Evolutionary conservation across 1,140 invertebrate genomes (phyloP), one percentile per base, ranked within the genome.

Genomic region (Theocolax elegans): DNA sequence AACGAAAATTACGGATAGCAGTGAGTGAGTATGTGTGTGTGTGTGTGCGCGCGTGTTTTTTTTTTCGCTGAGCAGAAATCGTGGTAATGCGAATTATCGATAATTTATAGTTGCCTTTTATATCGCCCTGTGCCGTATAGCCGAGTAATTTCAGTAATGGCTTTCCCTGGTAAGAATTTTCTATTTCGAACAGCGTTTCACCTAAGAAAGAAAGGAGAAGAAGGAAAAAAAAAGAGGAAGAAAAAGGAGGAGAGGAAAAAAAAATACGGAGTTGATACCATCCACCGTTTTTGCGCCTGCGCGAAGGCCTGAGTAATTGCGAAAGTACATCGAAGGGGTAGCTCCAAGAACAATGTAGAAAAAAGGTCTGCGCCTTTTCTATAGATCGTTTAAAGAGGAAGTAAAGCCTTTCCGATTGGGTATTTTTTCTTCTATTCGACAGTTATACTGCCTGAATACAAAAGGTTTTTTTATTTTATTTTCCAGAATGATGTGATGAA

Each of bases 91-190:
- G 44, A 67, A 67, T 60, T 72, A 72, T 72, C 70, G 63, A 60
- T 67, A 62, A 72, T 66, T 72, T 67, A 72, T 63, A 54, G 64
- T 62, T 67, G 25, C 31, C 31, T 62, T 67, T 67, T 72, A 54
- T 72, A 62, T 66, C 21, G 19, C n/a, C 48, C 12, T 54, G 56
- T 19, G 27, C 27, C 49, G 49, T 23, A 42, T 17, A 51, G 17
- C 19, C 29, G 56, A 67, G 70, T 67, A 72, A 72, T 72, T 72
- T 67, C 64, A 60, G 70, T 72, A 72, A 72, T 72, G 64, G 70
- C 35, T 72, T 72, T 67, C 49, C 46, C 56, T 48, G 70, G 56
- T 72, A 72, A 62, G 70, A 72, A 60, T 72, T 72, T 72, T 63
- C 70, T 67, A 67, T 67, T 67, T 40, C 70, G n/a, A 29, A 53